Conservation (phyloP, 2,888 invertebrate species). For the Nowickia ferox region DNA sequence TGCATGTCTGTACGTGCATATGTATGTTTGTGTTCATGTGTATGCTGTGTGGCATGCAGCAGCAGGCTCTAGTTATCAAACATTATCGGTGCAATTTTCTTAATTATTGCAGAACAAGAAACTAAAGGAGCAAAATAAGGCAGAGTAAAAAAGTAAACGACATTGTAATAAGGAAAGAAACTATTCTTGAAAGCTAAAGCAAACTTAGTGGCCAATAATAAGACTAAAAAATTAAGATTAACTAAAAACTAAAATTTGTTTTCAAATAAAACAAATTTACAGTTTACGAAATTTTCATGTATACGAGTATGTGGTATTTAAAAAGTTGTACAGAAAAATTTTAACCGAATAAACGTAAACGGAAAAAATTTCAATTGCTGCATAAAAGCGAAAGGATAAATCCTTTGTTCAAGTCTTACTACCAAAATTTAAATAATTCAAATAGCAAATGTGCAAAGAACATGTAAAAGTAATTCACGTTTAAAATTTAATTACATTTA, state of each 20-base stretch:
- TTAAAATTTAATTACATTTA: not conserved
- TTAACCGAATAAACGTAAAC: too few relatives aligned
- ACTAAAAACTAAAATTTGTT: constrained; percentile 8
- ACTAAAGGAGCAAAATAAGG: constrained; percentile 33
- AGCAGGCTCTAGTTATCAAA: constrained; percentile 57
- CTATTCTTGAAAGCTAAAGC: constrained; percentile 33
- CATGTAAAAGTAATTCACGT: constrained; percentile 26
- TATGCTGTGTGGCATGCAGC: constrained; percentile 51
- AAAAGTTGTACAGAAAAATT: too few relatives aligned
- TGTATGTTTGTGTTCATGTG: not conserved
- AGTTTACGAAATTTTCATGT: not conserved
- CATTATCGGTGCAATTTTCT: constrained; percentile 60
- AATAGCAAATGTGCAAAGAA: not conserved
- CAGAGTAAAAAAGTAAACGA: constrained; percentile 18
- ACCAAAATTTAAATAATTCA: not conserved
- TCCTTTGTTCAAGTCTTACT: not conserved
- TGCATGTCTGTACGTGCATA: not conserved
- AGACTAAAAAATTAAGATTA: constrained; percentile 9
- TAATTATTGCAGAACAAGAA: constrained; percentile 44
- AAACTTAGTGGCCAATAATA: constrained; percentile 39
- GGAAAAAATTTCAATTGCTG: too few relatives aligned
- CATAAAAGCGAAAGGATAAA: not conserved
- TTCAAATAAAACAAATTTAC: not conserved
- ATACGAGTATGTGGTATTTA: too few relatives aligned
- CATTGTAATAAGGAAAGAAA: constrained; percentile 26